A percentile compares a stretch with the other conserved stretches of the same genome.
phyloP scores from a whole-genome alignment of 2,113 vertebrate genomes.

The Menura novaehollandiae region DNA sequence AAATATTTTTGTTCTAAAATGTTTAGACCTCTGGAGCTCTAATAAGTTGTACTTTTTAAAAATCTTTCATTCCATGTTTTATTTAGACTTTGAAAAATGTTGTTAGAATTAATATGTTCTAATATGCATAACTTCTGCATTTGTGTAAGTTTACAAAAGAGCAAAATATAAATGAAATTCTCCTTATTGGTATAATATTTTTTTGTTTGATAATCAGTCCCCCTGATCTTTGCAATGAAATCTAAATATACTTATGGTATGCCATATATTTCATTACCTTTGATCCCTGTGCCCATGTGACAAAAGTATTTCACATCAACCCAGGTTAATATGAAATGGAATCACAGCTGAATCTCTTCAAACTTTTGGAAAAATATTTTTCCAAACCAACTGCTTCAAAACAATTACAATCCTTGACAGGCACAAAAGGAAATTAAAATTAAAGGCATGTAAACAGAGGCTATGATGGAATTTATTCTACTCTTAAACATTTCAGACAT shows the following conservation, averaged over 20 bases:
- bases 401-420: background rate
- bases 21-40: background rate
- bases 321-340: background rate
- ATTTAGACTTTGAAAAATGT: background rate
- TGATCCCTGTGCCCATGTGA: background rate
- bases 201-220: background rate
- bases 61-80: background rate
- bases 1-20: background rate
- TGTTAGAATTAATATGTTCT: background rate
- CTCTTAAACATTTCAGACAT: background rate
- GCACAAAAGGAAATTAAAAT: background rate
- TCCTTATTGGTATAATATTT: background rate
- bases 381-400: background rate
- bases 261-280: background rate
- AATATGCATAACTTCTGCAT: background rate
- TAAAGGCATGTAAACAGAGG: background rate
- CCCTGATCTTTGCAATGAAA: background rate
- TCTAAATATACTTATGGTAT: background rate
- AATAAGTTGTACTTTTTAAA: background rate
- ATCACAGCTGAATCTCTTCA: background rate
- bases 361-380: background rate
- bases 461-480: background rate
- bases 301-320: background rate
- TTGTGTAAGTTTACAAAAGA: background rate
- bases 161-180: background rate